Percentiles rank a stretch among this genome's conserved stretches.
These are phyloP conservation scores for Synanthedon andrenaeformis DNA, from an alignment of 2,888 invertebrate species.

Conservation along the genomic window DNA sequence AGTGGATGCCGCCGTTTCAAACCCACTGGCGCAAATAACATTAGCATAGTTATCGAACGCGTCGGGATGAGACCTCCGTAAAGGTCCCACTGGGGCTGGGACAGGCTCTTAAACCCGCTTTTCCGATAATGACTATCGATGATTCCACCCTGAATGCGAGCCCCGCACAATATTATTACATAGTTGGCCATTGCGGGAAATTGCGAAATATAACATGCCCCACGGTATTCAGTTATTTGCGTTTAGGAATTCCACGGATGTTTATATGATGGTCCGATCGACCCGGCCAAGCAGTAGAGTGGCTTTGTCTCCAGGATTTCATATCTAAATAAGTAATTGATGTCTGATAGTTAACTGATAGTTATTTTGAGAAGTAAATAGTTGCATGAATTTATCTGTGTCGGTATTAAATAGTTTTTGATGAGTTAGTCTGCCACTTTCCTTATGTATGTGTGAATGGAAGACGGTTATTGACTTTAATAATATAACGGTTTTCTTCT, in stretches of 20 bases:
- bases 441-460: too few species aligned
- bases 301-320: not conserved
- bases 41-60: constrained; percentile 70
- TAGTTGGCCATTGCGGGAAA: constrained; percentile 53
- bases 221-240: constrained; percentile 46
- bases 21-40: constrained; percentile 67
- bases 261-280: not conserved
- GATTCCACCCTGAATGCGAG: constrained; percentile 58
- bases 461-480: too few species aligned
- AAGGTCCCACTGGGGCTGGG: constrained; percentile 60
- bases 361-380: too few species aligned
- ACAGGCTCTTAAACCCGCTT: constrained; percentile 66
- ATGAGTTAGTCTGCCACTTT: too few species aligned
- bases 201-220: constrained; percentile 55
- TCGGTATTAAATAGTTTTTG: too few species aligned
- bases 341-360: too few species aligned
- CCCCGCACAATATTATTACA: constrained; percentile 65
- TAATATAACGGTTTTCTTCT: too few species aligned
- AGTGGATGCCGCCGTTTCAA: constrained; percentile 52
- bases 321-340: not conserved
- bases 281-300: not conserved
- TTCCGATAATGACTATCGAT: constrained; percentile 70
- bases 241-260: constrained; percentile 22
- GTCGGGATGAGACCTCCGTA: constrained; percentile 61
- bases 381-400: too few species aligned